Evolutionary conservation across 2,888 invertebrate genomes (phyloP).

Genomic region (Noctuana brunneofusca): DNA sequence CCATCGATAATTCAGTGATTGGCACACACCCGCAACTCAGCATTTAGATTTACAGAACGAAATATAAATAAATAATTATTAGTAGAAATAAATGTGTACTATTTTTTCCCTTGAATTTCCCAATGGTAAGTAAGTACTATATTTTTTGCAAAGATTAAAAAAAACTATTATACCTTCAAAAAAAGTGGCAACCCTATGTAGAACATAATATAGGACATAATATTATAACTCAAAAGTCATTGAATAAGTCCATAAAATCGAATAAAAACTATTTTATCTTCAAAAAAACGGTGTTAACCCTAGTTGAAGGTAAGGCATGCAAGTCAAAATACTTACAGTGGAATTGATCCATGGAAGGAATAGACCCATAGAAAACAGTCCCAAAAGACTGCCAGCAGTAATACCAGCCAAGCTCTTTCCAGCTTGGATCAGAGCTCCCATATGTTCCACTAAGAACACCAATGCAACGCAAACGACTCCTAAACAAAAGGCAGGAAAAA

Average conservation of each 20-base stretch:
- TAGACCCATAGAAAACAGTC: slow-evolving; percentile 87
- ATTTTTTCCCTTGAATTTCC: no score
- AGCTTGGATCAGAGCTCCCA: slow-evolving; percentile 87
- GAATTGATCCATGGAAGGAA: slow-evolving; percentile 87
- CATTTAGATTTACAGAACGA: slow-evolving; percentile 73
- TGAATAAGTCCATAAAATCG: no score
- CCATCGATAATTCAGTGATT: slow-evolving; percentile 86
- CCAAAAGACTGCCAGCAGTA: slow-evolving; percentile 87
- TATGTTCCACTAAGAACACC: slow-evolving; percentile 88
- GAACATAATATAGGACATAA: no score
- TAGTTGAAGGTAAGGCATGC: background rate
- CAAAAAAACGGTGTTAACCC: no score
- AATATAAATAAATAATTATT: background rate
- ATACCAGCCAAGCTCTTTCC: slow-evolving; percentile 87
- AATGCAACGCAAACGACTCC: slow-evolving; percentile 85
- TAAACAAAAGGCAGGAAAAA: slow-evolving; percentile 42
- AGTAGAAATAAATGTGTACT: no score
- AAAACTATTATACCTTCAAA: no score
- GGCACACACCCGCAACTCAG: slow-evolving; percentile 87
- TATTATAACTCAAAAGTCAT: no score
- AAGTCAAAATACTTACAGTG: slow-evolving; percentile 68
- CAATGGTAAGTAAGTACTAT: no score
- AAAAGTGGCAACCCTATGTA: no score
- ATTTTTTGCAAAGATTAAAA: no score
- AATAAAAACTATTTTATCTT: no score